Evolutionary conservation across 2,888 invertebrate genomes (phyloP), one percentile per base, ranked within the genome.

Genomic region (Dexiosoma caninum): DNA sequence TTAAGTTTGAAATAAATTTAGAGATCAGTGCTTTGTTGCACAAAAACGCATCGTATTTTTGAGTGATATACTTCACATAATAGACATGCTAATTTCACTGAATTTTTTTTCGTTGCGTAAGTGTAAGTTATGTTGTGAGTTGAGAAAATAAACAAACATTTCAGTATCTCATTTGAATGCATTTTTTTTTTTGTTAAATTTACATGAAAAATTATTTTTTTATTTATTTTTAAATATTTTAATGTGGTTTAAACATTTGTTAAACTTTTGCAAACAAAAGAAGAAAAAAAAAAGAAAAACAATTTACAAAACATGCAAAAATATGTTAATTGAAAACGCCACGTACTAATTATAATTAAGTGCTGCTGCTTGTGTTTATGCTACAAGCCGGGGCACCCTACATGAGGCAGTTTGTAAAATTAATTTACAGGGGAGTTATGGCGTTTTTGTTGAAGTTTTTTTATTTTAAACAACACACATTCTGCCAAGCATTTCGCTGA

Each of bases 291-390:
- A 37, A 49, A 3, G 23, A 23, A 66, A 30, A 16, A 12, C 10
- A 16, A 32, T 53, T 49, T 66, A 51, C 27, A 51, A 51, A 51
- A 66, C 12, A 37, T 6, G 27, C 16, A 42, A 35, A 57, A 72
- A 44, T 44, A 72, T 72, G 60, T 44, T 62, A 72, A 72, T 62
- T 62, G 42, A 60, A 60, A 40, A 51, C 40, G 21, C 60, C 59
- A 51, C 60, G 51, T 21, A 51, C 60, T 32, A 71, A 51, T 51
- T 32, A 51, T 32, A 71, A 71, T 60, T 62, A 42, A 32, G n/a
- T n/a, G n/a, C 42, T 40, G 30, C 19, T 37, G 30, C 53, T 42
- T 32, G 16, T 0, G 14, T 53, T 16, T 30, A 10, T 32, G 35
- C 14, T 12, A 51, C 40, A 27, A 23, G 10, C 14, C 16, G 6